Conservation (phyloP, 2,888 invertebrate genomes). For the Drosophila anomelani region DNA sequence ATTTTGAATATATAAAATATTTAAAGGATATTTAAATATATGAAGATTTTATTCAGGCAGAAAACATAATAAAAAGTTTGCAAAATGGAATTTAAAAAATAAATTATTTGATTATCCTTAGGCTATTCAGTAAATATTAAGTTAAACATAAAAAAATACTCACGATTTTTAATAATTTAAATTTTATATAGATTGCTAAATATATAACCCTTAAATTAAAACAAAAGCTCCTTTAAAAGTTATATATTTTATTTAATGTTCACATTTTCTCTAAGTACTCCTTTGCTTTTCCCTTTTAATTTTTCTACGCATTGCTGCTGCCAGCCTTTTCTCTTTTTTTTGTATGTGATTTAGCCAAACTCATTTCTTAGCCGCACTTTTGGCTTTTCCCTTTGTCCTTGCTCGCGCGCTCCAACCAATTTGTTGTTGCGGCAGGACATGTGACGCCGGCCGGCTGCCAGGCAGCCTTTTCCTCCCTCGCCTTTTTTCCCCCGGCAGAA, state of each 20-base stretch:
- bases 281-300: slow-evolving; percentile 17
- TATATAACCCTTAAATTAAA: neutral
- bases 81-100: neutral
- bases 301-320: slow-evolving; percentile 40
- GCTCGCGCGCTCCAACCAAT: slow-evolving; percentile 53
- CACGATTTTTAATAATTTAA: neutral
- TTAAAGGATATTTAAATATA: no score
- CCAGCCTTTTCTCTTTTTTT: slow-evolving; percentile 6
- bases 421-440: slow-evolving; percentile 72
- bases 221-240: no score
- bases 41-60: neutral
- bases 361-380: slow-evolving; percentile 45
- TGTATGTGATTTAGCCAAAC: slow-evolving; percentile 36
- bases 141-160: neutral
- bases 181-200: neutral
- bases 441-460: slow-evolving; percentile 56
- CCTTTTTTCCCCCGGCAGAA: neutral
- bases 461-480: slow-evolving; percentile 17
- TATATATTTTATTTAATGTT: neutral
- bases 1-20: no score
- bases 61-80: neutral
- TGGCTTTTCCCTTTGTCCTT: slow-evolving; percentile 32
- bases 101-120: no score
- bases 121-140: neutral
- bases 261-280: neutral